phyloP scores from a whole-genome alignment of 2,113 vertebrate species.

The Cranoglanis bouderius region DNA sequence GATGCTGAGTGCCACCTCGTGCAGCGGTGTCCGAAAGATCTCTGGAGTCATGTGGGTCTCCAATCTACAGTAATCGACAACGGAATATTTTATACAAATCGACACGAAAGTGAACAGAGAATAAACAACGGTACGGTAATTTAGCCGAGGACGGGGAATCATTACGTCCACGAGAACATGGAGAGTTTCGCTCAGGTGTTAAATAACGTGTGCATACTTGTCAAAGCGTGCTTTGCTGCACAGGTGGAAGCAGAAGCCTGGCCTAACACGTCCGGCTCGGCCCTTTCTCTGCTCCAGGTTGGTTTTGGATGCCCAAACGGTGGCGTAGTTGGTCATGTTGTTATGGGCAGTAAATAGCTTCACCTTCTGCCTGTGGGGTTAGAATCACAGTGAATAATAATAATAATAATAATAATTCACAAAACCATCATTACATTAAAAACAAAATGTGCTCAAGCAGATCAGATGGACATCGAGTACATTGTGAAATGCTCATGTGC shows the following conservation, averaged over 20 bases:
- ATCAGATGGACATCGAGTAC: neutral
- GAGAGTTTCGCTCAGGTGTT: neutral
- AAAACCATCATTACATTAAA: neutral
- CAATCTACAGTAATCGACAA: slow-evolving; percentile 69
- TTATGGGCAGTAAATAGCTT: slow-evolving; percentile 97
- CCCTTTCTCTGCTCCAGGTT: slow-evolving; percentile 96
- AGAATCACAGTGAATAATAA: neutral
- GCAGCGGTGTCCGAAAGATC: slow-evolving; percentile 92
- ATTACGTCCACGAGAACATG: neutral
- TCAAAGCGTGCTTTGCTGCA: slow-evolving; percentile 91
- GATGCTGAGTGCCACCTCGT: slow-evolving; percentile 93
- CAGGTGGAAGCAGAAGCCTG: slow-evolving; percentile 93
- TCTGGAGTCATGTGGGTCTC: slow-evolving; percentile 94
- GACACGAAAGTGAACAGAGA: neutral
- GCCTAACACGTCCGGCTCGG: slow-evolving; percentile 84
- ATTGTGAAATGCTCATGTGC: neutral
- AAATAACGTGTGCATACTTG: slow-evolving; percentile 59
- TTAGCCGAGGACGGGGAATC: no score
- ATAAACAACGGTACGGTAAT: neutral
- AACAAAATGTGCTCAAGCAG: neutral
- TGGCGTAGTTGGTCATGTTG: slow-evolving; percentile 98
- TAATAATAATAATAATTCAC: no score
- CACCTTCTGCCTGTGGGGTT: slow-evolving; percentile 85
- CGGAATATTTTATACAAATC: neutral
- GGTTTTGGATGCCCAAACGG: slow-evolving; percentile 96